These are phyloP conservation scores for Porites evermanni DNA, from an alignment of 92 coral and sea anemone genomes.

Conservation along the genomic window DNA sequence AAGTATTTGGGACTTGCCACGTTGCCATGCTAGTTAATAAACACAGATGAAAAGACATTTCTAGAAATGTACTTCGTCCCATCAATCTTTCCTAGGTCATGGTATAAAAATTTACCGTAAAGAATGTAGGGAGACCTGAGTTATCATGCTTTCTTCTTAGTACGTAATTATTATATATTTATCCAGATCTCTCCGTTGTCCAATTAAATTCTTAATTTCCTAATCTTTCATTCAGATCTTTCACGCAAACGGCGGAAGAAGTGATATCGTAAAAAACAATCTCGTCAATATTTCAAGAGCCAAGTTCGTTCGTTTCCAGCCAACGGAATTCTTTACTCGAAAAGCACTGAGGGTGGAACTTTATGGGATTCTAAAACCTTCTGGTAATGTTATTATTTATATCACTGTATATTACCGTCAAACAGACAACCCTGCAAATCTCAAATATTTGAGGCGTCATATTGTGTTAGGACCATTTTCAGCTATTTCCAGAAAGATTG, in stretches of 20 bases:
- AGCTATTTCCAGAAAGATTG: too few species aligned
- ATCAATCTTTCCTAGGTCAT: too few species aligned
- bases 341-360: conserved; percentile 46
- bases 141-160: too few species aligned
- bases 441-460: not conserved
- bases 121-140: too few species aligned
- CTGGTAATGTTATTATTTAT: not conserved
- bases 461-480: too few species aligned
- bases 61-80: too few species aligned
- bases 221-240: not conserved
- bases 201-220: not conserved
- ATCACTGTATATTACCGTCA: not conserved
- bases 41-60: too few species aligned
- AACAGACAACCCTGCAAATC: not conserved
- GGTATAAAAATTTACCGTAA: too few species aligned
- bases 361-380: conserved; percentile 23
- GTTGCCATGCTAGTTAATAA: too few species aligned
- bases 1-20: too few species aligned
- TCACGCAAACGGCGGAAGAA: conserved; percentile 3
- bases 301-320: conserved; percentile 18
- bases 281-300: conserved; percentile 1
- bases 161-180: too few species aligned
- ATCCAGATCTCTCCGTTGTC: not conserved
- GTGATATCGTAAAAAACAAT: conserved; percentile 15
- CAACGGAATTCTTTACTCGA: not conserved